Evolutionary conservation across 1,140 invertebrate genomes (phyloP), one percentile per base, ranked within the genome.

Genomic region (Procambarus clarkii): DNA sequence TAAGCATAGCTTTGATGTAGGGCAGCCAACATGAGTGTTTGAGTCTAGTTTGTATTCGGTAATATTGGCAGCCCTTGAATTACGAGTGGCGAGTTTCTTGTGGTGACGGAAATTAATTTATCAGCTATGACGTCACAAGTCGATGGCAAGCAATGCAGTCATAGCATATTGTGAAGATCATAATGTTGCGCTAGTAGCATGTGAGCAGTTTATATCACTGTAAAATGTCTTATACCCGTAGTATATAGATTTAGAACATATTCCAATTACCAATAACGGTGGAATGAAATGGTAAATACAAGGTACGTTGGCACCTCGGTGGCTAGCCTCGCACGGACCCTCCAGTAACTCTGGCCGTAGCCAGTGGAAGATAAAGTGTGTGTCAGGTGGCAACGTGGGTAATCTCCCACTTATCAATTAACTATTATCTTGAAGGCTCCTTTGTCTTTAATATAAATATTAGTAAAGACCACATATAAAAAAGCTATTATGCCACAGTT

Each of bases 51-150:
- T 34, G 34, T n/a, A 60, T 34, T 81, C 50, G 71, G 85, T 76
- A 78, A 86, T 78, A 86, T 86, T 86, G 85, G 85, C 85, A 86
- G 48, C 81, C 85, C 74, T 60, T 86, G 85, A 78, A 86, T 86
- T 54, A 86, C 85, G 85, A 86, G 85, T 77, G 85, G 74, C 84
- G 48, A 50, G 85, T 78, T 86, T 86, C 85, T 86, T 86, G 85
- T 86, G 85, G 85, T 86, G 85, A 86, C 74, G 85, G 85, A 86
- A 86, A 86, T 86, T 86, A 86, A 86, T 86, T 86, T 86, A 86
- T 86, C 85, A 86, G 85, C 45, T 86, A 54, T 86, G 85, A 86
- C 85, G 85, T 86, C 85, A 86, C 74, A 44, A 86, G 71, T 86
- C 85, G 85, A 86, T 86, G 85, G 85, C 85, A 76, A 78, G 54